Conservation (phyloP, 2,888 invertebrate genomes). For the Tachystola acroxantha region DNA sequence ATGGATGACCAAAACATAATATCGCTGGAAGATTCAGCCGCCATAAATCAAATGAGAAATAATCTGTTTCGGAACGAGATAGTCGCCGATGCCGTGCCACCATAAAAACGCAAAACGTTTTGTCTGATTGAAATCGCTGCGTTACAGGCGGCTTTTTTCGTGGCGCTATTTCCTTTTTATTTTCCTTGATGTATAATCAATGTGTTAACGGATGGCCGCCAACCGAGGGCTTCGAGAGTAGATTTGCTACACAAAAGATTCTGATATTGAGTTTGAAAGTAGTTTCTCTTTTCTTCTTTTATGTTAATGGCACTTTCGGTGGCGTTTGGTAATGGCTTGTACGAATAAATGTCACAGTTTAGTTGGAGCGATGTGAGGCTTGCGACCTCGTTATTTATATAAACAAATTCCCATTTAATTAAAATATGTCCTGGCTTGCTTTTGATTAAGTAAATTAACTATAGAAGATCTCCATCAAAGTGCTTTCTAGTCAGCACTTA, state of each 20-base stretch:
- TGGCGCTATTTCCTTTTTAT: conserved; percentile 70
- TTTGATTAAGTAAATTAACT: too few relatives aligned
- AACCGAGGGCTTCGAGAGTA: conserved; percentile 59
- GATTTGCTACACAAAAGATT: conserved; percentile 75
- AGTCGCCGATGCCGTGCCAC: conserved; percentile 69
- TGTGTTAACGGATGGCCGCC: conserved; percentile 75
- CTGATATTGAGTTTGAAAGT: conserved; percentile 75
- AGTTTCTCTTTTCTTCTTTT: conserved; percentile 71
- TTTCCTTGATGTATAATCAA: conserved; percentile 77
- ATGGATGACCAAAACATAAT: conserved; percentile 79
- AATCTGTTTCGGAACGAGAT: conserved; percentile 78
- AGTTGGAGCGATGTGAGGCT: conserved; percentile 37
- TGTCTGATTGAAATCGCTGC: conserved; percentile 76
- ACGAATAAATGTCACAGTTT: conserved; percentile 64
- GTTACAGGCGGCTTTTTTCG: conserved; percentile 60
- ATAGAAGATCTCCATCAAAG: too few relatives aligned
- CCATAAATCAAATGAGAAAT: conserved; percentile 80
- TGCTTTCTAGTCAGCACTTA: too few relatives aligned
- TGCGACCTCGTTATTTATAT: conserved; percentile 41
- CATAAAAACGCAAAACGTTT: conserved; percentile 78
- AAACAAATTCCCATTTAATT: too few relatives aligned
- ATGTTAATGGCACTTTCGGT: conserved; percentile 71
- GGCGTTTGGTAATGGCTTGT: conserved; percentile 59
- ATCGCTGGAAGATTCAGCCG: conserved; percentile 75
- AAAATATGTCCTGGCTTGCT: conserved; percentile 13